A percentile compares a stretch with the other conserved stretches of the same genome.
Evolutionary conservation across 2,113 vertebrate genomes (phyloP).

Genomic region (Nothobranchius kuhntae): DNA sequence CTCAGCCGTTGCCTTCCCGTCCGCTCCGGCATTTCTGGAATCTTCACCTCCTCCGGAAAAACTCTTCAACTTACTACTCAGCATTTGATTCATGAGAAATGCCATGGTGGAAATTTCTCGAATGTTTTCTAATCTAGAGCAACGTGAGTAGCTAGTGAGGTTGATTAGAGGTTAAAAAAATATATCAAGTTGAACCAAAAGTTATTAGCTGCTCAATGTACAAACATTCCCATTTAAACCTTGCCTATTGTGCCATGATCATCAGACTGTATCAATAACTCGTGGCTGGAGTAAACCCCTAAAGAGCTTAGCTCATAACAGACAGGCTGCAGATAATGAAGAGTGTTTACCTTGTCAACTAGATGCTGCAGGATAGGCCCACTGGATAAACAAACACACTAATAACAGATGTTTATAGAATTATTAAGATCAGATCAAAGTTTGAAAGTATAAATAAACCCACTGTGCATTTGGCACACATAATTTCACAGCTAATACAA

Average conservation of each 20-base stretch:
- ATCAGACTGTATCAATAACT: conserved; percentile 71
- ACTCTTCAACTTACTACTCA: conserved; percentile 62
- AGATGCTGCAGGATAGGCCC: conserved; percentile 13
- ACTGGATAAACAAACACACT: conserved; percentile 2
- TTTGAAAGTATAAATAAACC: neutral
- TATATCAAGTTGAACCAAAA: neutral
- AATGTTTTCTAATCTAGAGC: neutral
- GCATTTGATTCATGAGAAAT: conserved; percentile 69
- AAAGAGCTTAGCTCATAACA: conserved; percentile 83
- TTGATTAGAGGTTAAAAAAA: neutral
- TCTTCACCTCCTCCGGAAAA: conserved; percentile 49
- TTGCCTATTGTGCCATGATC: conserved; percentile 53
- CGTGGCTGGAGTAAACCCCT: conserved; percentile 60
- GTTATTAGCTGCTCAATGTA: conserved; percentile 4
- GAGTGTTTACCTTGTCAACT: conserved; percentile 53
- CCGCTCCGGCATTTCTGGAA: conserved; percentile 33
- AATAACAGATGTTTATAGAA: neutral
- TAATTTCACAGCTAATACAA: no score
- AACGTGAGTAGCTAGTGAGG: neutral
- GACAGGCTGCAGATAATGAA: conserved; percentile 47
- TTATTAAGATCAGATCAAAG: neutral
- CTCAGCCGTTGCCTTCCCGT: conserved; percentile 56
- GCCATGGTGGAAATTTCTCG: conserved; percentile 57
- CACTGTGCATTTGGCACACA: no score
- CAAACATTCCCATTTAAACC: conserved; percentile 31